These are phyloP conservation scores for Trichechus manatus DNA, from an alignment of 2,113 vertebrate species.

Conservation along the genomic window DNA sequence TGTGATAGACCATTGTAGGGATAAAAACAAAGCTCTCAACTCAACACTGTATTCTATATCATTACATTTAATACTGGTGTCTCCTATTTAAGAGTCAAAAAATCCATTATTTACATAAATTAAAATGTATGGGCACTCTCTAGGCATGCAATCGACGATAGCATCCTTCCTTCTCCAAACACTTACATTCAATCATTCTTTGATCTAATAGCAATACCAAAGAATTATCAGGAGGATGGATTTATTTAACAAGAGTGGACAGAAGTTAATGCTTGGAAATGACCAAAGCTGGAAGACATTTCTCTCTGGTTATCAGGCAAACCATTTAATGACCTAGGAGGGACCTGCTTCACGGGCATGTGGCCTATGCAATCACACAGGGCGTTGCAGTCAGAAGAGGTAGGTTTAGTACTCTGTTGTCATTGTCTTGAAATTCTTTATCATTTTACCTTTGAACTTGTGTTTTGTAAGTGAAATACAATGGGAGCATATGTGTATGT, in stretches of 20 bases:
- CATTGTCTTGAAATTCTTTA: not conserved
- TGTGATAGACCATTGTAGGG: not conserved
- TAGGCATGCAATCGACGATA: not conserved
- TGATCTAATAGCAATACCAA: not conserved
- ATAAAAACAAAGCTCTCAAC: not conserved
- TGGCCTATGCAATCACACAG: not conserved
- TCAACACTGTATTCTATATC: not conserved
- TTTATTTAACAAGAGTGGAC: not conserved
- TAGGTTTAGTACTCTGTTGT: not conserved
- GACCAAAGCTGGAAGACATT: not conserved
- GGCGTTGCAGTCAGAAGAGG: not conserved
- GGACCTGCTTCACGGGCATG: too few relatives aligned
- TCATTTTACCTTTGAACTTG: not conserved
- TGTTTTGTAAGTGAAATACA: not conserved
- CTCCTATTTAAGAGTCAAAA: not conserved
- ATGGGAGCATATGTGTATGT: fast-evolving
- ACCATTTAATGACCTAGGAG: not conserved
- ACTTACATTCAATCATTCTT: not conserved
- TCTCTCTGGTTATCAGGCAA: not conserved
- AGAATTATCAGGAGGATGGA: not conserved
- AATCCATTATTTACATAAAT: not conserved
- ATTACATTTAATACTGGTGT: not conserved
- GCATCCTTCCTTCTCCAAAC: not conserved
- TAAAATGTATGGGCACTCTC: not conserved
- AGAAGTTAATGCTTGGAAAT: not conserved